Percentiles rank a stretch among this genome's conserved stretches.
phyloP scores from a whole-genome alignment of 2,797 vertebrate genomes.

The Clamator glandarius region DNA sequence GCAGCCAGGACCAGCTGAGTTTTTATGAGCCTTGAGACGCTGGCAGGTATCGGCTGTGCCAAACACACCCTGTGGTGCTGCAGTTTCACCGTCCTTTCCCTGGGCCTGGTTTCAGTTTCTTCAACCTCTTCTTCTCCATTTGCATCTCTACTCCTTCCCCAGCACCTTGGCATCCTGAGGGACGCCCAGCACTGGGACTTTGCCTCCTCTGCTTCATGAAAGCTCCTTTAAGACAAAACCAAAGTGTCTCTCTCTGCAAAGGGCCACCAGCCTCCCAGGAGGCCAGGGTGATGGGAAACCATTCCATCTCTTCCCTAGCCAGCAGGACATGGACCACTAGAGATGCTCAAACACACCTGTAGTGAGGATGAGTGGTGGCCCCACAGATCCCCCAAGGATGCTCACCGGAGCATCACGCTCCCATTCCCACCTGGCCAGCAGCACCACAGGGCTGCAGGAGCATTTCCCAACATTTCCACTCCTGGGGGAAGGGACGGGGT shows the following conservation, averaged over 20 bases:
- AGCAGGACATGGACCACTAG: fast-evolving
- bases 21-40: not conserved
- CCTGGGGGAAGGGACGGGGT: not conserved
- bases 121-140: not conserved
- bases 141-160: not conserved
- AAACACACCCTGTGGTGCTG: not conserved
- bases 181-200: not conserved
- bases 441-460: not conserved
- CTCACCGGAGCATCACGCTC: fast-evolving
- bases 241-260: not conserved
- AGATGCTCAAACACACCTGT: fast-evolving
- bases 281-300: not conserved
- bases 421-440: fast-evolving
- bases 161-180: not conserved
- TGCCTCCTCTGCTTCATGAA: not conserved
- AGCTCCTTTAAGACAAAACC: not conserved
- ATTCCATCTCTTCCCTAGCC: not conserved
- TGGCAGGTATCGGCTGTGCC: not conserved
- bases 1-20: fast-evolving
- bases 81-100: not conserved
- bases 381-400: fast-evolving
- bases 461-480: fast-evolving
- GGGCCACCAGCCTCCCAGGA: not conserved
- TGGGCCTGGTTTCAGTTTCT: not conserved
- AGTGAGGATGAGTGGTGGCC: fast-evolving